A percentile compares a stretch with the other conserved stretches of the same genome.
phyloP scores from a whole-genome alignment of 2,888 invertebrate species.

The Schizaphis graminum region DNA sequence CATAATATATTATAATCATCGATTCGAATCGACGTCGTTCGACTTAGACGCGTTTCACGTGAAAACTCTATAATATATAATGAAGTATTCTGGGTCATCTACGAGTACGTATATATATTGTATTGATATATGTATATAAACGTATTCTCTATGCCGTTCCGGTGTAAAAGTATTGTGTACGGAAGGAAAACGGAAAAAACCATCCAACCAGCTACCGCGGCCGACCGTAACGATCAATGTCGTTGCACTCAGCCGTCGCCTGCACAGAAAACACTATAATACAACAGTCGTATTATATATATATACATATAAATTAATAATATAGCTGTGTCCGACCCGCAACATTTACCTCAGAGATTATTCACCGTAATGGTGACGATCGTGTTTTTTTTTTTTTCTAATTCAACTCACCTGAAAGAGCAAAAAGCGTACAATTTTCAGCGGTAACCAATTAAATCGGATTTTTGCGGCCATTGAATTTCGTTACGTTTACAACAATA shows the following conservation, averaged over 20 bases:
- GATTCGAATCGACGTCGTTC: neutral
- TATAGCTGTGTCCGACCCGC: neutral
- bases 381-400: conserved; percentile 26
- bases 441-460: conserved; percentile 22
- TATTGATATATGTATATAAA: neutral
- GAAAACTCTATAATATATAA: conserved; percentile 19
- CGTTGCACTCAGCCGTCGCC: conserved; percentile 47
- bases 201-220: neutral
- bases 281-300: neutral
- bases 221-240: conserved; percentile 64
- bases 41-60: conserved; percentile 15
- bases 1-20: neutral
- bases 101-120: neutral
- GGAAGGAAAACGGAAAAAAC: conserved; percentile 42
- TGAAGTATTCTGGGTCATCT: conserved; percentile 25
- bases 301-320: neutral
- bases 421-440: conserved; percentile 29
- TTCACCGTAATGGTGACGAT: conserved; percentile 60
- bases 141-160: conserved; percentile 22
- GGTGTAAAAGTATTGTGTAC: conserved; percentile 45
- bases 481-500: neutral
- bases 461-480: conserved; percentile 28
- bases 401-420: conserved; percentile 27
- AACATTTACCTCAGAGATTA: conserved; percentile 40
- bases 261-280: conserved; percentile 5